phyloP scores from a whole-genome alignment of 2,113 vertebrate genomes.

The Cebidichthys violaceus region DNA sequence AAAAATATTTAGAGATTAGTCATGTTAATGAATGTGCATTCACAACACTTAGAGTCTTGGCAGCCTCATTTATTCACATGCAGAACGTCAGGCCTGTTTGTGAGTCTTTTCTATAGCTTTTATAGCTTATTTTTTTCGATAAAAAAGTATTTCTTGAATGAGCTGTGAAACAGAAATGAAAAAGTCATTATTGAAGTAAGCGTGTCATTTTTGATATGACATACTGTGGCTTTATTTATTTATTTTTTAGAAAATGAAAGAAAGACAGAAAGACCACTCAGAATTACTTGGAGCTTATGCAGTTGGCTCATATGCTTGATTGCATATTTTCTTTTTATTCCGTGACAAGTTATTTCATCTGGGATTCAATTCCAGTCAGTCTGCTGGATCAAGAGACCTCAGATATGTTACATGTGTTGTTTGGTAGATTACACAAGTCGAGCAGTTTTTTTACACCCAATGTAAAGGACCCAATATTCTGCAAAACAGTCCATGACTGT shows the following conservation, averaged over 20 bases:
- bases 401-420: background rate
- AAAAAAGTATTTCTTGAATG: background rate
- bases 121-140: background rate
- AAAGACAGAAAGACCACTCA: background rate
- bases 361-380: background rate
- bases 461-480: background rate
- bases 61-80: constrained; percentile 24
- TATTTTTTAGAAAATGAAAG: background rate
- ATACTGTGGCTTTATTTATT: background rate
- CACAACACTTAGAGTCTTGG: constrained; percentile 16
- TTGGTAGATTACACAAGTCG: background rate
- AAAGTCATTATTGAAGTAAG: constrained; percentile 30
- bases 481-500: background rate
- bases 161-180: constrained; percentile 1
- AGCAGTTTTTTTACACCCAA: background rate
- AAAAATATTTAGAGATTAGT: constrained; percentile 26
- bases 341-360: constrained; percentile 7
- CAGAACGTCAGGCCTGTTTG: constrained; percentile 10
- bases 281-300: background rate
- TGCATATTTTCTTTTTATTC: constrained; percentile 2
- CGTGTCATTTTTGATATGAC: background rate
- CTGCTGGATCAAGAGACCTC: background rate
- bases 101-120: background rate
- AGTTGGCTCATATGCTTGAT: background rate
- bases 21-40: constrained; percentile 17